Base-by-base conservation (phyloP, 2,113 vertebrate species). In the Cairina moschata region DNA sequence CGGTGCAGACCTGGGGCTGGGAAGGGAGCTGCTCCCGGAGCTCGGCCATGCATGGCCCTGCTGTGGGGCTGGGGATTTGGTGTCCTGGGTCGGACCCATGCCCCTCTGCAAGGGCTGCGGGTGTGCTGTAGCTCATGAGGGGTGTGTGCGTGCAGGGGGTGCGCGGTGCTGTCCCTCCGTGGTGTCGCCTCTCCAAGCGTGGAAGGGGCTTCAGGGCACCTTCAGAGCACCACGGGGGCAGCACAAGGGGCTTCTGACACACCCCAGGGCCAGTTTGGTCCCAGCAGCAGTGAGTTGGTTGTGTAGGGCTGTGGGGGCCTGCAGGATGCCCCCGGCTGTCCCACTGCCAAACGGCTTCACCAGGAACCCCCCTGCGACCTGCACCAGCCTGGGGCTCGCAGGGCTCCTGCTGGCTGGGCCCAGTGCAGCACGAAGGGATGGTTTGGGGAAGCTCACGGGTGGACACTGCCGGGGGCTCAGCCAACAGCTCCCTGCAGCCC, bases 141-240 rank as follows among this genome's bases (percentile, higher is more conserved):
- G 20, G 46, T 6, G 46, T 40, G 40, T 5, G 40, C 36, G 8
- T 21, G 46, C 46, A 11, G 4, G 15, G 18, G 17, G 3, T 9
- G 56, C 3, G 25, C 13, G 32, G 31, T 3, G 3, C 11, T 34
- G 46, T 26, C 7, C 11, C 12, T 34, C 68, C 25, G 1, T 20
- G 46, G 2, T 13, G 12, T 13, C 25, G 46, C 23, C 13, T 36
- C 17, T 4, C 46, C 1, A 1, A 60, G 55, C 5, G 0, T 9
- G 21, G 40, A 66, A 38, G n/a, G 50, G 40, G 12, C 38, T 66
- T 13, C 50, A 36, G 26, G 40, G 8, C 60, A 26, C n/a, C 40
- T 66, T 13, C 38, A 46, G 26, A 59, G 8, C 60, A 26, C 28
- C 40, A 5, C 26, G 71, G 40, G 50, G 20, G 58, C 58, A 60